Evolutionary conservation across 2,888 invertebrate species (phyloP).

Genomic region (Tiliacea citrago): DNA sequence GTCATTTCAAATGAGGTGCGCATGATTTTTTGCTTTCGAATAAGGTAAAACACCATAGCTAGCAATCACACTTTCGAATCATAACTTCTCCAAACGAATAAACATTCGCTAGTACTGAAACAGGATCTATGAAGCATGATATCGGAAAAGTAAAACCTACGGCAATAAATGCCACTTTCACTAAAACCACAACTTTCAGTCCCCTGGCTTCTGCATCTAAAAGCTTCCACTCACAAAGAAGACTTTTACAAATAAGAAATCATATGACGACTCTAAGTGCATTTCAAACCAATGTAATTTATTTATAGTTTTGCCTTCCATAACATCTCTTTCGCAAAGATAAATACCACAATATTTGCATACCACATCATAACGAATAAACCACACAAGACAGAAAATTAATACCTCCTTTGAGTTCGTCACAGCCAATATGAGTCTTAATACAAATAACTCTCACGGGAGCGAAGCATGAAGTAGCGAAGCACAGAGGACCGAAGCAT

Average conservation of each 20-base stretch:
- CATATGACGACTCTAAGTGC: neutral
- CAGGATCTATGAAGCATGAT: neutral
- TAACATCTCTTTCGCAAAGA: neutral
- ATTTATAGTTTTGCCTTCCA: too few relatives aligned
- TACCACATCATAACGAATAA: neutral
- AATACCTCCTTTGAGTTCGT: constrained; percentile 19
- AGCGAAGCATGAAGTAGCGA: neutral
- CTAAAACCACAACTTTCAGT: neutral
- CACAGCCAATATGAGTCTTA: constrained; percentile 22
- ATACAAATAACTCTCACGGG: constrained; percentile 23
- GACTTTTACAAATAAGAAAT: neutral
- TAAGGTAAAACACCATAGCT: neutral
- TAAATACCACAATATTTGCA: neutral
- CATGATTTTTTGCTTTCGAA: neutral
- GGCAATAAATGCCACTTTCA: neutral
- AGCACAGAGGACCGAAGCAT: neutral
- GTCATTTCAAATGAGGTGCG: neutral
- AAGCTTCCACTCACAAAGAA: neutral
- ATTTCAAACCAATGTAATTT: constrained; percentile 5
- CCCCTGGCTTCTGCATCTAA: neutral
- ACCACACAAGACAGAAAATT: constrained; percentile 6
- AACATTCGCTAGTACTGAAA: neutral
- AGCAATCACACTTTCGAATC: neutral
- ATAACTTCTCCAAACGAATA: neutral
- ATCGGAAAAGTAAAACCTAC: neutral